phyloP scores from a whole-genome alignment of 2,888 invertebrate species.

The Cremastobaeus sp. region DNA sequence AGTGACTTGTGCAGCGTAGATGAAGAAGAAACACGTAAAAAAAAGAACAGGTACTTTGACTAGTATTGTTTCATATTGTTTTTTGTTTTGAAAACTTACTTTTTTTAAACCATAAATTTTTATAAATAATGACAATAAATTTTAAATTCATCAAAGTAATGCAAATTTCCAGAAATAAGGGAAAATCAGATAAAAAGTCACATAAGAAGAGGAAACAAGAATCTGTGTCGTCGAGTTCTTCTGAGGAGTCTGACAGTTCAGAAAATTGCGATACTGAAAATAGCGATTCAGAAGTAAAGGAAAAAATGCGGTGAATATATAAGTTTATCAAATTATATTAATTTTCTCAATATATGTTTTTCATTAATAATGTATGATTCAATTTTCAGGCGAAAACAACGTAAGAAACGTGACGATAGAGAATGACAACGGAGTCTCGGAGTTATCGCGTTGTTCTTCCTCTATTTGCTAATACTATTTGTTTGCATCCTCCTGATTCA shows the following conservation, averaged over 20 bases:
- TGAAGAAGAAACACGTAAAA: too few relatives aligned
- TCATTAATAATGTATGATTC: conserved; percentile 20
- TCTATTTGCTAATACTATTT: conserved; percentile 80
- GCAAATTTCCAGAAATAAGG: conserved; percentile 58
- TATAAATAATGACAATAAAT: too few relatives aligned
- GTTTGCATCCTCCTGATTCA: conserved; percentile 81
- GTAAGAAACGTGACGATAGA: conserved; percentile 69
- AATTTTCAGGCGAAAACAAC: conserved; percentile 68
- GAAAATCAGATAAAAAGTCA: conserved; percentile 39
- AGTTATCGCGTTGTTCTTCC: conserved; percentile 80
- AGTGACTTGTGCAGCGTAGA: too few relatives aligned
- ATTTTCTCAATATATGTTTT: not conserved
- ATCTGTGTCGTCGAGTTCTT: conserved; percentile 44
- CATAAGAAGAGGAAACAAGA: conserved; percentile 7
- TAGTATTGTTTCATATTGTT: too few relatives aligned
- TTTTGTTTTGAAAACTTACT: too few relatives aligned
- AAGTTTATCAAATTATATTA: conserved; percentile 4
- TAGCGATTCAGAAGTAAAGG: conserved; percentile 62
- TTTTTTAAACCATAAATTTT: too few relatives aligned
- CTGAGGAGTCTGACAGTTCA: conserved; percentile 57
- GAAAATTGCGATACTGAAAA: conserved; percentile 64
- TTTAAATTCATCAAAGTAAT: not conserved
- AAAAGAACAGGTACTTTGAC: too few relatives aligned
- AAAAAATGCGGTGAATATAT: conserved; percentile 58
- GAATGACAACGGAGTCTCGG: conserved; percentile 82